Base-by-base conservation (phyloP, 2,113 vertebrate genomes). In the Willisornis vidua region DNA sequence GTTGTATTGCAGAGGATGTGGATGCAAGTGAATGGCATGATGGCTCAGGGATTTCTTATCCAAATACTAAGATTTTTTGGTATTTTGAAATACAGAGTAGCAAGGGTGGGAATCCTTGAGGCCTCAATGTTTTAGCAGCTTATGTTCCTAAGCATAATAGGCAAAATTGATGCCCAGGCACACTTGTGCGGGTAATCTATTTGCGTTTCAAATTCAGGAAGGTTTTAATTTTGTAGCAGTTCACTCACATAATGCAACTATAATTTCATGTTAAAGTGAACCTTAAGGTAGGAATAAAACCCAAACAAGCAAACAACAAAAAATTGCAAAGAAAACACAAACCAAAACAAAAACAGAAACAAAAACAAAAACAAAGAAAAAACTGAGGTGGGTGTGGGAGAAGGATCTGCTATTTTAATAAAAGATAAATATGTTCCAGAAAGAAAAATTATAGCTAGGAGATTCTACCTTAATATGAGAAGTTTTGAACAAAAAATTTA, bases 311-410 rank as follows among this genome's bases (percentile, higher is more conserved):
- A 48, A 48, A 48, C 15, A 11, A 51, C 24, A 26, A 51, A 48
- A 49, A 35, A 6, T n/a, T 8, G 54, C 39, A 23, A 22, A 49
- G 26, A 28, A 26, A 12, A 15, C 10, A 11, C 29, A 75, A 75
- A 25, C 10, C 31, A 81, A 74, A 73, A 51, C 35, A 45, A 39
- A n/a, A 28, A 12, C 59, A 45, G 33, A 28, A 14, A 28, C 15
- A 33, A 49, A 13, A 12, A 52, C 18, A 33, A 2, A 6, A 5
- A 55, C 28, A 37, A 24, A 12, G 24, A n/a, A 37, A 59, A 12
- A 13, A 25, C 65, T 5, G 1, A 7, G 6, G 7, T 58, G 11
- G 1, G 2, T 3, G 2, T 25, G 14, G 29, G 9, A 2, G 2
- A 2, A 7, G 5, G 9, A 59, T 70, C 3, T 89, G 26, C 3